A percentile compares a stretch with the other conserved stretches of the same genome.
Evolutionary conservation across 2,888 invertebrate species (phyloP).

Genomic region (Protonemura montana): DNA sequence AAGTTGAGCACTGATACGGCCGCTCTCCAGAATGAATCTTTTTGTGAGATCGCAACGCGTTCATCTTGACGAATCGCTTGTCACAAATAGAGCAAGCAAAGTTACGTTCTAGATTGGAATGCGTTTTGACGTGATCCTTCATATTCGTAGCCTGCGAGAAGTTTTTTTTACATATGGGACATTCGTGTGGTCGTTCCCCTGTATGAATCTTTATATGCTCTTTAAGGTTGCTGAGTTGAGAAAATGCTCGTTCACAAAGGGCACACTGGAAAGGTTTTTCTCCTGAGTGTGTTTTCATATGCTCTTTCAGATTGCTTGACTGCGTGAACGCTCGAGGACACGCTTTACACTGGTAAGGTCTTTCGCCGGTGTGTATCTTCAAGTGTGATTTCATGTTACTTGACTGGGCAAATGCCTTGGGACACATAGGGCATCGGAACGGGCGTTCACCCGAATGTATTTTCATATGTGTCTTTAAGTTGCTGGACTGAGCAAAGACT

Average conservation of each 20-base stretch:
- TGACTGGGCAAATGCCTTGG: neutral
- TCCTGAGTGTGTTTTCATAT: slow-evolving; percentile 9
- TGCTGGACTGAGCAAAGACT: neutral
- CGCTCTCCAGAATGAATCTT: neutral
- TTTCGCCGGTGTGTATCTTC: neutral
- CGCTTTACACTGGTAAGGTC: neutral
- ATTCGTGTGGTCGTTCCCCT: neutral
- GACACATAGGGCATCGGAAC: neutral
- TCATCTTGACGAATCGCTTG: neutral
- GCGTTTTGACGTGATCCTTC: slow-evolving; percentile 10
- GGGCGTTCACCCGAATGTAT: neutral
- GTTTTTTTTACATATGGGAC: neutral
- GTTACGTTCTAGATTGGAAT: neutral
- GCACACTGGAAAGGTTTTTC: neutral
- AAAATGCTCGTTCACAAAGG: neutral
- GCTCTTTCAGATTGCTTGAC: slow-evolving; percentile 20
- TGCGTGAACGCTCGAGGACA: slow-evolving; percentile 7
- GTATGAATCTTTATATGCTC: slow-evolving; percentile 19
- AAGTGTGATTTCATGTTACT: slow-evolving; percentile 14
- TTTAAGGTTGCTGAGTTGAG: slow-evolving; percentile 7
- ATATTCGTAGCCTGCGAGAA: neutral
- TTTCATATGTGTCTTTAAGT: neutral
- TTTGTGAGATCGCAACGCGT: neutral
- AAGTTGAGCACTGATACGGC: neutral
- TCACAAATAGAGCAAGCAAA: neutral